phyloP scores from a whole-genome alignment of 1,140 invertebrate genomes.

The Lepeophtheirus salmonis region DNA sequence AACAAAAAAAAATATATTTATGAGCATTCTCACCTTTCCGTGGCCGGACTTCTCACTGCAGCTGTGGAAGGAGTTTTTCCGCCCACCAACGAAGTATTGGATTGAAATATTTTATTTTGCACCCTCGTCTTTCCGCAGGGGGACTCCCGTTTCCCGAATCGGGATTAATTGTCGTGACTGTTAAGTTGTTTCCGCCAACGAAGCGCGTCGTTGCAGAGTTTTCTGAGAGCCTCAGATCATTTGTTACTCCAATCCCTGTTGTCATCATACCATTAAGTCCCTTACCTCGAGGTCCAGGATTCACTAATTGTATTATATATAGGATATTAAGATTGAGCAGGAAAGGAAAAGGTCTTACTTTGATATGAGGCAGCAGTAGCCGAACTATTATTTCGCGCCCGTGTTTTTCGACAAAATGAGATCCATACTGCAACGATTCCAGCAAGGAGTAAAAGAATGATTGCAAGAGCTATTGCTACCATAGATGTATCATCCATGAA shows the following conservation, averaged over 20 bases:
- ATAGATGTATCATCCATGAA: not conserved
- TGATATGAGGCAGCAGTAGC: not conserved
- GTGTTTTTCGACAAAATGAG: not conserved
- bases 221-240: not conserved
- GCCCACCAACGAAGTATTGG: not conserved
- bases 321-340: too few species aligned
- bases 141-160: conserved; percentile 6
- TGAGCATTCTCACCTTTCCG: not conserved
- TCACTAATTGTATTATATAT: not conserved
- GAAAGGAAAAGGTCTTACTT: not conserved
- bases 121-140: conserved; percentile 7
- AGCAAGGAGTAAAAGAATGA: not conserved
- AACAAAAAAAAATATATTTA: not conserved
- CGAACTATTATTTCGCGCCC: not conserved
- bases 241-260: not conserved
- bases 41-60: conserved; percentile 2
- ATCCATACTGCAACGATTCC: not conserved
- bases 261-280: not conserved
- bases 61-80: not conserved
- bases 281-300: not conserved
- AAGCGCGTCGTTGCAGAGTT: not conserved
- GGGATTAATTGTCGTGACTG: not conserved
- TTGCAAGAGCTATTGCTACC: not conserved
- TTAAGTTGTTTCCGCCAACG: not conserved
- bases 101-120: not conserved